phyloP scores from a whole-genome alignment of 1,140 invertebrate genomes.

The Bombus difficillimus region DNA sequence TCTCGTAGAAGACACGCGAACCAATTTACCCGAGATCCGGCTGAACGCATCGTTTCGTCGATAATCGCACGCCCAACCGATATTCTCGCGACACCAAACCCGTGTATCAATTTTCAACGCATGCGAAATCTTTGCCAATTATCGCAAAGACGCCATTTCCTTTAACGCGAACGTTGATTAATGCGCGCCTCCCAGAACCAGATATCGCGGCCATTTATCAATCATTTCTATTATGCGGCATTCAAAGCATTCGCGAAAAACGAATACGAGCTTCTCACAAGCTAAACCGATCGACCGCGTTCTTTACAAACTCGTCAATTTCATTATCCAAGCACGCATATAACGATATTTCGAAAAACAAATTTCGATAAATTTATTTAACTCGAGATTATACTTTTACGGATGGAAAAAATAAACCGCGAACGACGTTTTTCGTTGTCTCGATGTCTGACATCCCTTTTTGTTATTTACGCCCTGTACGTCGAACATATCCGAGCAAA shows the following conservation, averaged over 20 bases:
- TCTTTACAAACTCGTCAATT: not conserved
- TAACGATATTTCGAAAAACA: no score
- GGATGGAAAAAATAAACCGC: no score
- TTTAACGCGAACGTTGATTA: not conserved
- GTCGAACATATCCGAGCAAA: no score
- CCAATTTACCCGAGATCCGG: constrained; percentile 75
- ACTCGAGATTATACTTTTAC: no score
- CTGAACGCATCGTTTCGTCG: constrained; percentile 34
- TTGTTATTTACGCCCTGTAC: no score
- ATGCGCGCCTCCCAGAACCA: not conserved
- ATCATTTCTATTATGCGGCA: not conserved
- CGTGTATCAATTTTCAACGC: constrained; percentile 11
- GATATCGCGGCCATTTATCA: not conserved
- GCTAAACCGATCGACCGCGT: no score
- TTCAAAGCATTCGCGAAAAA: no score
- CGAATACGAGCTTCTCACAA: no score
- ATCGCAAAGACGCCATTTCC: not conserved
- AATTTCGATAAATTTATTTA: no score
- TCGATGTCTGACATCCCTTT: no score
- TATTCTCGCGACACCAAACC: constrained; percentile 6
- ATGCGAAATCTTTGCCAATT: not conserved
- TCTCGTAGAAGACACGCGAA: constrained; percentile 78
- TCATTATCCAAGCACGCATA: no score
- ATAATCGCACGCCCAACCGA: constrained; percentile 20
- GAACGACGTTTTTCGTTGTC: no score